Evolutionary conservation across 2,888 invertebrate genomes (phyloP), one percentile per base, ranked within the genome.

Genomic region (Neocrepidodera transversa): DNA sequence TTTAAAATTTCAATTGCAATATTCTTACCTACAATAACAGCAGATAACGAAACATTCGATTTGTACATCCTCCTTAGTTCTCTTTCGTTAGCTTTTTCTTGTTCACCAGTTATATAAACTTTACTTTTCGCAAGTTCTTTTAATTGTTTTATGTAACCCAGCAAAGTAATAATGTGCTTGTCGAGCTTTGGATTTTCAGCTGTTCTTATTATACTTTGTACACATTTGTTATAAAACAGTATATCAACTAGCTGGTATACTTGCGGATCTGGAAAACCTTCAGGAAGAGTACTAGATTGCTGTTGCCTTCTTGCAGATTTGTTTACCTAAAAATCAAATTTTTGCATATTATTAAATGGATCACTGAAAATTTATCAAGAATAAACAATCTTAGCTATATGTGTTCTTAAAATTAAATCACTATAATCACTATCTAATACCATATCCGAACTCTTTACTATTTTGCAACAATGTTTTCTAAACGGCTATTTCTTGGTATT

Each of bases 11-110:
- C 23, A 5, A 23, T 23, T 6, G 23, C 6, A 23, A 23, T 23
- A 6, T 6, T 6, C 23, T 23, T 65, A 68, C 69, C 68, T 43
- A 63, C 57, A 18, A 69, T 65, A 38, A 63, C 64, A 6, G 57
- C 63, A 5, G 58, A 55, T 2, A 71, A 36, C 47, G 68, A 62
- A 7, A 66, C 59, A 52, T 68, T 71, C 1, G 67, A 62, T 51
- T 71, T 72, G 43, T 64, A 73, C 1, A 71, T 68, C 14, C 65
- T 58, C 47, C 72, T 69, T 5, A 73, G 56, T 18, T 67, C 62
- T 42, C 63, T 69, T 10, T 73, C 68, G 32, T 62, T 57, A n/a
- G 58, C 60, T 1, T 63, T 64, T 51, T 70, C 67, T 42, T 72
- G 67, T 2, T 64, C 64, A 6, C 70, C 71, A 10, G 69, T 69